A percentile compares a stretch with the other conserved stretches of the same genome.
Evolutionary conservation across 2,113 vertebrate species (phyloP).

Genomic region (Daphoenositta chrysoptera): DNA sequence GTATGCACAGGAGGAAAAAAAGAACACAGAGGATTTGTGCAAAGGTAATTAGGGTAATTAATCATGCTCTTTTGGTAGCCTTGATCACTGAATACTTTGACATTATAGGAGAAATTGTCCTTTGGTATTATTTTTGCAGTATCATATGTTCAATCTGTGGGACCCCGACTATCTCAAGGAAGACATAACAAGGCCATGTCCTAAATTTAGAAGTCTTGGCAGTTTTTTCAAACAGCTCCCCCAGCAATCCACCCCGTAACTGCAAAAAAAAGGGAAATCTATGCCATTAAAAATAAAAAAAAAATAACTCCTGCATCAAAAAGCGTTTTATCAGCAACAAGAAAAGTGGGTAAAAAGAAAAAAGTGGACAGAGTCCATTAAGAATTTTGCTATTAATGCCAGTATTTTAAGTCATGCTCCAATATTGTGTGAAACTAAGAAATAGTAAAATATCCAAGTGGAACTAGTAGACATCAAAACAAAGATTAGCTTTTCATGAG

Average conservation of each 20-base stretch:
- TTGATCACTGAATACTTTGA: not conserved
- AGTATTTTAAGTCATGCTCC: not conserved
- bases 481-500: not conserved
- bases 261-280: rapidly evolving
- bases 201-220: not conserved
- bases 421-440: not conserved
- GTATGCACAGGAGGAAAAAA: not conserved
- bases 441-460: not conserved
- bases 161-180: not conserved
- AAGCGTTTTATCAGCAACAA: not conserved
- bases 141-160: rapidly evolving
- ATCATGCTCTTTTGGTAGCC: not conserved
- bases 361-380: not conserved
- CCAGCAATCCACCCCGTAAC: not conserved
- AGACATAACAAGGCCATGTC: not conserved
- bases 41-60: not conserved
- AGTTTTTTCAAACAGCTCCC: not conserved
- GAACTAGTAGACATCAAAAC: not conserved
- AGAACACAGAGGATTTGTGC: not conserved
- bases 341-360: not conserved
- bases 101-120: not conserved
- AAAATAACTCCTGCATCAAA: not conserved
- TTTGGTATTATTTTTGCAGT: not conserved
- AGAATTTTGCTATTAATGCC: not conserved
- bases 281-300: not conserved